phyloP scores from a whole-genome alignment of 1,140 invertebrate species.

The Drosophila melanica region DNA sequence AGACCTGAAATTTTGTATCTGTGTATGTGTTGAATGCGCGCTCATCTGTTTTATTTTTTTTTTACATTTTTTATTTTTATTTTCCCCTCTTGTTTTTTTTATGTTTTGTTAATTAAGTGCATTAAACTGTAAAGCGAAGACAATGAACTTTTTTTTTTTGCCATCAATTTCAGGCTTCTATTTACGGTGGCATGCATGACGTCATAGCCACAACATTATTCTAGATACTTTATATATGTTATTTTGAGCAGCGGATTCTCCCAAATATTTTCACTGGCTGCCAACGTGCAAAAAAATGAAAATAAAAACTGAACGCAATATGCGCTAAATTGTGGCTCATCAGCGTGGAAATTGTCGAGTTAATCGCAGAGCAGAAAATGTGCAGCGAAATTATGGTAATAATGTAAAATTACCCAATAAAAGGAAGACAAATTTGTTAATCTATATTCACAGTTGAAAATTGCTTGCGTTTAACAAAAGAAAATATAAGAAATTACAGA shows the following conservation, averaged over 20 bases:
- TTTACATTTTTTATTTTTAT: conserved; percentile 7
- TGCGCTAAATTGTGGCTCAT: neutral
- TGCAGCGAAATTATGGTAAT: no score
- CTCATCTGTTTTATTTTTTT: neutral
- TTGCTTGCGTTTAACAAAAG: no score
- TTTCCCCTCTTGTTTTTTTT: conserved; percentile 28
- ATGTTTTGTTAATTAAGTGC: conserved; percentile 70
- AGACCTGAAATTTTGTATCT: conserved; percentile 42
- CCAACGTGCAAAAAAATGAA: neutral
- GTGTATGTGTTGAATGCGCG: conserved; percentile 37
- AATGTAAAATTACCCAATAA: no score
- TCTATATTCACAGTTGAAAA: no score
- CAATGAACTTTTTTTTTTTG: conserved; percentile 61
- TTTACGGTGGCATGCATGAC: neutral
- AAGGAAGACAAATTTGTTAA: no score
- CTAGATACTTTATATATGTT: conserved; percentile 5
- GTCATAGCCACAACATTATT: conserved; percentile 3
- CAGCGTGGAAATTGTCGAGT: neutral
- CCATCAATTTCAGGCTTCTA: neutral
- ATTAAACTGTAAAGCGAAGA: conserved; percentile 63
- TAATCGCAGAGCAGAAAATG: no score
- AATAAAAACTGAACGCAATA: neutral
- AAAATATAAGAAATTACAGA: no score
- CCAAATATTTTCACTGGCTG: conserved; percentile 1
- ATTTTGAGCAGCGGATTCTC: conserved; percentile 6